Percentiles rank a stretch among this genome's conserved stretches.
These are phyloP conservation scores for Eupeodes luniger DNA, from an alignment of 2,888 invertebrate species.

Conservation along the genomic window DNA sequence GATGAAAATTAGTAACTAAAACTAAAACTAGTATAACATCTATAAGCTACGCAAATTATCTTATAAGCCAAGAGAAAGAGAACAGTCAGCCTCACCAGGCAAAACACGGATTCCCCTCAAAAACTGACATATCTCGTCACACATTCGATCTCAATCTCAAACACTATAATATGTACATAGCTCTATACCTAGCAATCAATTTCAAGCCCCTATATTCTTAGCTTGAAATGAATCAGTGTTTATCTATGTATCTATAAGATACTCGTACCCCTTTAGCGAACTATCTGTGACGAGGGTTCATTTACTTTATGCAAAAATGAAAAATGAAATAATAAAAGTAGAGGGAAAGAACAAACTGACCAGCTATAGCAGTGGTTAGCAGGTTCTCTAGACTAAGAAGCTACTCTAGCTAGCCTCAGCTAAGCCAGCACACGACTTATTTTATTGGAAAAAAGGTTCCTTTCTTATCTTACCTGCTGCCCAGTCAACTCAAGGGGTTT, in stretches of 20 bases:
- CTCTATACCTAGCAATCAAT: not conserved
- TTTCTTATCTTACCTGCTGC: constrained; percentile 78
- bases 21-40: constrained; percentile 17
- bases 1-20: constrained; percentile 31
- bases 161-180: not conserved
- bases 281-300: constrained; percentile 40
- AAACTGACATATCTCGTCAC: not conserved
- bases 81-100: not conserved
- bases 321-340: constrained; percentile 10
- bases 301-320: constrained; percentile 36
- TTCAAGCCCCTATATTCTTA: constrained; percentile 13
- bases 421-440: constrained; percentile 17
- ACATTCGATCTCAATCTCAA: too few relatives aligned
- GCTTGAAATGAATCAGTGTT: constrained; percentile 27
- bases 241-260: constrained; percentile 8
- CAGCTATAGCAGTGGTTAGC: constrained; percentile 29
- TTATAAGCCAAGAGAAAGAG: not conserved
- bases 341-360: constrained; percentile 48
- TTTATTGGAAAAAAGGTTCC: constrained; percentile 57
- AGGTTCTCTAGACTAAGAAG: constrained; percentile 57
- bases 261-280: constrained; percentile 25
- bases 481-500: constrained; percentile 80
- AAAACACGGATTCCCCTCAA: constrained; percentile 16
- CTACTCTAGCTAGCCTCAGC: constrained; percentile 24
- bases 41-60: constrained; percentile 10